Percentiles rank a stretch among this genome's conserved stretches.
Conservation (phyloP, 2,113 vertebrate species). For the Pyxicephalus adspersus region DNA sequence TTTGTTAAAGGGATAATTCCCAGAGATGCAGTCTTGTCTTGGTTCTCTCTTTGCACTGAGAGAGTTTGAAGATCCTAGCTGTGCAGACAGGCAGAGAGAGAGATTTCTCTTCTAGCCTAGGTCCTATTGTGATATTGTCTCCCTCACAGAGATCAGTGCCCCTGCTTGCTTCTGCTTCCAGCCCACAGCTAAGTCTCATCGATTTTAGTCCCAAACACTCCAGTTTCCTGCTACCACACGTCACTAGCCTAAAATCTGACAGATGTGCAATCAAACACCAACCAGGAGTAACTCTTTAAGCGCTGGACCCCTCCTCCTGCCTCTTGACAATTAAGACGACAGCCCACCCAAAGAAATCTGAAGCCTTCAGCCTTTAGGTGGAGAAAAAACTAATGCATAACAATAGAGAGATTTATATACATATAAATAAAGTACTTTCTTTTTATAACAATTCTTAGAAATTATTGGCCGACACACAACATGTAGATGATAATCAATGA, state of each 20-base stretch:
- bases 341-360: slow-evolving; percentile 19
- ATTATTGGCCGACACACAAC: no score
- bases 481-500: no score
- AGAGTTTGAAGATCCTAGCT: slow-evolving; percentile 32
- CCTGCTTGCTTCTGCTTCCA: slow-evolving; percentile 48
- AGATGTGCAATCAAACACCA: slow-evolving; percentile 57
- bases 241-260: slow-evolving; percentile 59
- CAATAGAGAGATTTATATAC: background rate
- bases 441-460: no score
- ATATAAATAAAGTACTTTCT: background rate
- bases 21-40: background rate
- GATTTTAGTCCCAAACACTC: slow-evolving; percentile 56
- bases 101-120: slow-evolving; percentile 16
- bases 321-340: slow-evolving; percentile 23
- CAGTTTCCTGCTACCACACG: slow-evolving; percentile 57
- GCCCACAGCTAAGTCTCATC: slow-evolving; percentile 57
- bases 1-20: background rate
- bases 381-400: background rate
- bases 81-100: background rate
- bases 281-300: slow-evolving; percentile 58
- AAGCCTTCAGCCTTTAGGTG: no score
- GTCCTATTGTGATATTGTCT: slow-evolving; percentile 50
- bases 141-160: slow-evolving; percentile 44
- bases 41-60: background rate
- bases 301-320: slow-evolving; percentile 46